Evolutionary conservation across 2,888 invertebrate genomes (phyloP).

Genomic region (Tyria jacobaeae): DNA sequence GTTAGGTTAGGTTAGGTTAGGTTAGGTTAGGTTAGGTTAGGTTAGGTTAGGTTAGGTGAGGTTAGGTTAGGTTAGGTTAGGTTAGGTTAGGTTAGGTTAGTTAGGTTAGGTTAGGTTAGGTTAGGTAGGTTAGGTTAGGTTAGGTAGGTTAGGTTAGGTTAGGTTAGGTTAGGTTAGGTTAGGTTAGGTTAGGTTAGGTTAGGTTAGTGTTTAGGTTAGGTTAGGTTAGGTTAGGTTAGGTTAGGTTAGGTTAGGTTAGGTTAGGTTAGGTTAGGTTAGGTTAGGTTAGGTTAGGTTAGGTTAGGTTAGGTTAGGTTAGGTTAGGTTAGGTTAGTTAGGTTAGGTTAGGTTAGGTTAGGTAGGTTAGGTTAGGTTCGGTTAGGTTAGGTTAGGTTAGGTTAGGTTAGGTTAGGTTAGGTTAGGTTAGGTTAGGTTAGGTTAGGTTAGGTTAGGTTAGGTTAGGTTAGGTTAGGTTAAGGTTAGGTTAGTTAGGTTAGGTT

Average conservation of each 20-base stretch:
- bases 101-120: constrained; percentile 18
- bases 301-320: constrained; percentile 29
- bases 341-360: constrained; percentile 31
- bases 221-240: constrained; percentile 32
- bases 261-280: constrained; percentile 29
- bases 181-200: constrained; percentile 29
- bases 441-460: too few relatives aligned
- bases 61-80: constrained; percentile 23
- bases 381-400: constrained; percentile 23
- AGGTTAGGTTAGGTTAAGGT: constrained; percentile 37
- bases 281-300: constrained; percentile 29
- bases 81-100: constrained; percentile 19
- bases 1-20: constrained; percentile 24
- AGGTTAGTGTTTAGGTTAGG: constrained; percentile 20
- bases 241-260: constrained; percentile 25
- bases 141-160: constrained; percentile 18
- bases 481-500: constrained; percentile 34
- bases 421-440: constrained; percentile 17
- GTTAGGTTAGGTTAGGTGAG: constrained; percentile 23
- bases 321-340: constrained; percentile 32
- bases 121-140: constrained; percentile 8
- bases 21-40: constrained; percentile 24
- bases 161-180: constrained; percentile 26
- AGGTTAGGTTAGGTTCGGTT: constrained; percentile 30
- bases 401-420: constrained; percentile 26